Percentiles rank a stretch among this genome's conserved stretches.
phyloP scores from a whole-genome alignment of 2,797 vertebrate species.

The Amblyopsis hoosieri region DNA sequence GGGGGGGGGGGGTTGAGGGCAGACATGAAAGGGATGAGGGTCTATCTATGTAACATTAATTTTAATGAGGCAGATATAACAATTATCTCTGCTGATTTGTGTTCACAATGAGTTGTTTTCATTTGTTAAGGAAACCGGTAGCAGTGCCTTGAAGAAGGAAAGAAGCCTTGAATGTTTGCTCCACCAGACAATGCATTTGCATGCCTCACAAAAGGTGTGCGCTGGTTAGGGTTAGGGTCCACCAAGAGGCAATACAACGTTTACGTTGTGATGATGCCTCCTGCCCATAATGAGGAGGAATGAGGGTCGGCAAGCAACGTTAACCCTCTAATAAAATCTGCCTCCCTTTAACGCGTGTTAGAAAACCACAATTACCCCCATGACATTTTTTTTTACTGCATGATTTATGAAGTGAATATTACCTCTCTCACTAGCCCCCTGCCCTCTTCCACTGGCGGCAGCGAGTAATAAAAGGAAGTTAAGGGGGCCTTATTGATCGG shows the following conservation, averaged over 20 bases:
- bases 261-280: constrained; percentile 71
- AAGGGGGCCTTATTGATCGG: constrained; percentile 68
- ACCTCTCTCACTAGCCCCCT: constrained; percentile 55
- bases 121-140: constrained; percentile 34
- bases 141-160: constrained; percentile 27
- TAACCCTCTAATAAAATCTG: constrained; percentile 80
- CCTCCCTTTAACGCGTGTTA: constrained; percentile 77
- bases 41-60: no score
- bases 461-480: constrained; percentile 73
- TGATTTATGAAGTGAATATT: constrained; percentile 86
- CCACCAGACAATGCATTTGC: constrained; percentile 27
- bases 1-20: background rate
- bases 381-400: constrained; percentile 80
- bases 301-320: constrained; percentile 63
- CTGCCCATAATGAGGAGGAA: constrained; percentile 71
- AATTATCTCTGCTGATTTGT: constrained; percentile 39
- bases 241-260: constrained; percentile 43
- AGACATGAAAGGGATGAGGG: no score
- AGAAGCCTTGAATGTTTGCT: constrained; percentile 17
- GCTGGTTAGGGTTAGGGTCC: constrained; percentile 38
- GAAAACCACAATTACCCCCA: constrained; percentile 81
- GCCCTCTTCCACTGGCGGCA: constrained; percentile 43
- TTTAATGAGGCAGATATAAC: constrained; percentile 57
- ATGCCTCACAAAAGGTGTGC: constrained; percentile 19
- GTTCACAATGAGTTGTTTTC: constrained; percentile 26